phyloP scores from a whole-genome alignment of 2,797 vertebrate species.

The Characodon lateralis region DNA sequence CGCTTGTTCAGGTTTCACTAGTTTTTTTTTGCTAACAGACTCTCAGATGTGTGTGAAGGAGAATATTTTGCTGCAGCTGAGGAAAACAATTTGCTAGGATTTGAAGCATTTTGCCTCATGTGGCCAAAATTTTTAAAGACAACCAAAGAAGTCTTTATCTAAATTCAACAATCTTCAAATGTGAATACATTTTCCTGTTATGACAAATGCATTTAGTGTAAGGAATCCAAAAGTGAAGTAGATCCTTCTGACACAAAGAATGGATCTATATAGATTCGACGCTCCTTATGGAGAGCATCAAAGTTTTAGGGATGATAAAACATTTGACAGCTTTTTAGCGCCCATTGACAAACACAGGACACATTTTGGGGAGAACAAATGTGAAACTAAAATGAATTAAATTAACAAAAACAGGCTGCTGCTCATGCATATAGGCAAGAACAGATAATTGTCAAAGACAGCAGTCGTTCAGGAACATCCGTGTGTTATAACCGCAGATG shows the following conservation, averaged over 20 bases:
- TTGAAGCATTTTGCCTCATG: neutral
- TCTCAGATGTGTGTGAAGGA: constrained; percentile 32
- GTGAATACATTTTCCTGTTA: neutral
- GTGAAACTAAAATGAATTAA: constrained; percentile 11
- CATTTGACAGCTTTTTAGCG: too few species aligned
- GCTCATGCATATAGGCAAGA: constrained; percentile 12
- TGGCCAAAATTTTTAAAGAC: neutral
- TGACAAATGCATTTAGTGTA: neutral
- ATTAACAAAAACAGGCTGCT: constrained; percentile 11
- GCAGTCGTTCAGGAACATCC: neutral
- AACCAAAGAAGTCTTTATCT: neutral
- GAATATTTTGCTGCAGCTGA: constrained; percentile 20
- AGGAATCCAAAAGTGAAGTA: neutral
- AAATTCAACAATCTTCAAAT: neutral
- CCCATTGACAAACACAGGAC: constrained; percentile 6
- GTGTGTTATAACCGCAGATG: neutral
- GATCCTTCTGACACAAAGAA: neutral
- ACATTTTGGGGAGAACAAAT: constrained; percentile 11
- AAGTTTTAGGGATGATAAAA: too few species aligned
- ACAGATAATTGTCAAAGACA: neutral
- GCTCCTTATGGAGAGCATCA: neutral
- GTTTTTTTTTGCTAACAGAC: constrained; percentile 33
- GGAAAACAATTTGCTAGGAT: constrained; percentile 12
- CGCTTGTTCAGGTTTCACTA: constrained; percentile 19
- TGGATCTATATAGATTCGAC: neutral